A percentile compares a stretch with the other conserved stretches of the same genome.
phyloP scores from a whole-genome alignment of 2,888 invertebrate species.

The Acleris sparsana region DNA sequence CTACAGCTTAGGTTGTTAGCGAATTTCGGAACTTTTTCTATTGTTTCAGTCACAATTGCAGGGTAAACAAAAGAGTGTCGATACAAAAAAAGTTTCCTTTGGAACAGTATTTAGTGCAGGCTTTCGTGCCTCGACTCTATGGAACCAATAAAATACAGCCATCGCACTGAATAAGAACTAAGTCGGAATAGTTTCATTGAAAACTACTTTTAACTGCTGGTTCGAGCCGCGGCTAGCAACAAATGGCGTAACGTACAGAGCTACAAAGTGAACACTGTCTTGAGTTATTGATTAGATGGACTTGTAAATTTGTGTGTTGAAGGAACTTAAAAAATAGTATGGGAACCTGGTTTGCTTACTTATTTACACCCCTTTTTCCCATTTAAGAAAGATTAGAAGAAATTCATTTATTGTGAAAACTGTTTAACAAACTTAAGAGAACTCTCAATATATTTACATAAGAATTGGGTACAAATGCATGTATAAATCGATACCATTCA shows the following conservation, averaged over 20 bases:
- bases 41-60: slow-evolving; percentile 67
- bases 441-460: too few species aligned
- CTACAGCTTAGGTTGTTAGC: slow-evolving; percentile 65
- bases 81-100: slow-evolving; percentile 69
- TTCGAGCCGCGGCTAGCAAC: slow-evolving; percentile 24
- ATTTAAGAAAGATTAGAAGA: too few species aligned
- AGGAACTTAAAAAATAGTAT: background rate
- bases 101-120: slow-evolving; percentile 73
- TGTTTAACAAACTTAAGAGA: too few species aligned
- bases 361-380: background rate
- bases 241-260: slow-evolving; percentile 15
- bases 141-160: slow-evolving; percentile 58
- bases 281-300: slow-evolving; percentile 12
- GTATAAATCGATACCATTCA: too few species aligned
- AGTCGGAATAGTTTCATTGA: slow-evolving; percentile 53
- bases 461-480: too few species aligned
- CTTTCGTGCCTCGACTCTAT: slow-evolving; percentile 56
- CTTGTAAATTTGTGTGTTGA: background rate
- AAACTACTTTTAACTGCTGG: slow-evolving; percentile 52
- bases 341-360: background rate
- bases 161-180: slow-evolving; percentile 60
- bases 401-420: too few species aligned
- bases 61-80: slow-evolving; percentile 70
- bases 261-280: slow-evolving; percentile 13
- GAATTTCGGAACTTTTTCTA: slow-evolving; percentile 72